A percentile compares a stretch with the other conserved stretches of the same genome.
Conservation (phyloP, 2,797 vertebrate species). For the Chelmon rostratus region DNA sequence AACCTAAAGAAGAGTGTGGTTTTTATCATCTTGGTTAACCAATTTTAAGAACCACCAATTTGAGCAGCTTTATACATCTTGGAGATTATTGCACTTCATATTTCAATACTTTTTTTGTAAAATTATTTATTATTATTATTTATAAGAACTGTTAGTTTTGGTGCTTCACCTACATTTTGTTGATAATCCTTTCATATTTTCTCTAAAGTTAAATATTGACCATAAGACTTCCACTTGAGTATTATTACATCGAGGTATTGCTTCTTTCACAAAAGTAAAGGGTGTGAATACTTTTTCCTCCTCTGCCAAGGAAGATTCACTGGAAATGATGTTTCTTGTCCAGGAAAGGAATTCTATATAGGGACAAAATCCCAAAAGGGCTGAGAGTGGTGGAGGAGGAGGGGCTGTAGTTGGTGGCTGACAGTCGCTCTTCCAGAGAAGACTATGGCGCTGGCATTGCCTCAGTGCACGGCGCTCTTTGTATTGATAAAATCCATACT, state of each 20-base stretch:
- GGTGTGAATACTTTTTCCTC: conserved; percentile 8
- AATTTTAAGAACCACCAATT: too few species aligned
- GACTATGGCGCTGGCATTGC: conserved; percentile 56
- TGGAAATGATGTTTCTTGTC: conserved; percentile 63
- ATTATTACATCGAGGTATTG: neutral
- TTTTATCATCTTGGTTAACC: too few species aligned
- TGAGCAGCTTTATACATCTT: neutral
- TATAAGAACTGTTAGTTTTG: too few species aligned
- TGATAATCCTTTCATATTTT: neutral
- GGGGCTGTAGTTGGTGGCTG: conserved; percentile 41
- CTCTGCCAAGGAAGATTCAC: conserved; percentile 39
- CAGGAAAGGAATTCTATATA: conserved; percentile 58
- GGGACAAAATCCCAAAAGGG: conserved; percentile 69
- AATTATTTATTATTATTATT: too few species aligned
- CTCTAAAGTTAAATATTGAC: neutral
- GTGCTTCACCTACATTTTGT: neutral
- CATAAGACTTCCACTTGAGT: neutral
- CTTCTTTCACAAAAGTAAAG: neutral
- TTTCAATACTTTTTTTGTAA: neutral
- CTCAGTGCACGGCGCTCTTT: conserved; percentile 55
- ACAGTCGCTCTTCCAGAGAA: conserved; percentile 65
- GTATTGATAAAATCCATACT: conserved; percentile 82
- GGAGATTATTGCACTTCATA: neutral
- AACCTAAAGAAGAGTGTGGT: too few species aligned
- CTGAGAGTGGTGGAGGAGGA: conserved; percentile 11